Evolutionary conservation across 1,140 invertebrate species (phyloP), one percentile per base, ranked within the genome.

Genomic region (Ips nitidus): DNA sequence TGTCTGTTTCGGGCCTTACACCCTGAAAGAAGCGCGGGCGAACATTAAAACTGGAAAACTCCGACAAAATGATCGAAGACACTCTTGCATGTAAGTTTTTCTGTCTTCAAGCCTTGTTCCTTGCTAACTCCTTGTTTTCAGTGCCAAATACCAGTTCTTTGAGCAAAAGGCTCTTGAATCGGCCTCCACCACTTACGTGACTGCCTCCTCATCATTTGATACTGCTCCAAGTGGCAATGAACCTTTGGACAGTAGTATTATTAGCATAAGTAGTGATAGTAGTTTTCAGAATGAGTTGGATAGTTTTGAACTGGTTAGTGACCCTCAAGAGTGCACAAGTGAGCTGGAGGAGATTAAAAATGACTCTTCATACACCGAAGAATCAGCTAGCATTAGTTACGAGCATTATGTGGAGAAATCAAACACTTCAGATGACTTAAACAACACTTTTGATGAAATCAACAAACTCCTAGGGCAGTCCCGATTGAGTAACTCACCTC

Each of bases 21-120:
- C 52, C 5, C n/a, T 55, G 52, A 55, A 55, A 55, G 52, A 55
- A 55, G 52, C 52, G n/a, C n/a, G 36, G 36, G n/a, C n/a, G 36
- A 37, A 55, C 37, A 55, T 55, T 37, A 22, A 22, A 37, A 22
- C n/a, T 6, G 52, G 52, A 7, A 55, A 22, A 55, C 52, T 37
- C 8, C n/a, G 36, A 38, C 8, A 55, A 8, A 55, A 36, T 2
- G 37, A 38, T 22, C 2, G 6, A 7, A 55, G 52, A 37, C 52
- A 55, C 37, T 55, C 52, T 22, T 55, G 45, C 45, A 50, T 50
- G 45, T 50, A 50, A 50, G 45, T 3, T 50, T 50, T 50, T 50
- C 6, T 8, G 22, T 50, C 22, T 50, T 8, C 45, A 50, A 1
- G 22, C 22, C 3, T 50, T 50, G 45, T 50, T 50, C 45, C 6